A percentile compares a stretch with the other conserved stretches of the same genome.
These are phyloP conservation scores for Leuciscus idus DNA, from an alignment of 2,113 vertebrate species.

Conservation along the genomic window DNA sequence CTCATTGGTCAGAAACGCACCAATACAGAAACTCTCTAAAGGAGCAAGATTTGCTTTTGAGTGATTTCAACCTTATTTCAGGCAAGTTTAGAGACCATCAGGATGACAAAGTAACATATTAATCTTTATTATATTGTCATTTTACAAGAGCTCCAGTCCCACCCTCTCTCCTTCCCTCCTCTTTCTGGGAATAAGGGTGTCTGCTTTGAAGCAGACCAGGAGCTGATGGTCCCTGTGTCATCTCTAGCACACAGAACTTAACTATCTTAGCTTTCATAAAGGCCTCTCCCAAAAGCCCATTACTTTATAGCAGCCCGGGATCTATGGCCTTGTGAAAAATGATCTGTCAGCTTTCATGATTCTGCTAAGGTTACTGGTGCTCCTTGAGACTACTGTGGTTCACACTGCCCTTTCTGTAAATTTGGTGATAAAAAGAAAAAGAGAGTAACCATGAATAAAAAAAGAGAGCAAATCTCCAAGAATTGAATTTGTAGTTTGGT, in stretches of 20 bases:
- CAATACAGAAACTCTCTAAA: constrained; percentile 55
- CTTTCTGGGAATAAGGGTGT: constrained; percentile 75
- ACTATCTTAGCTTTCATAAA: constrained; percentile 85
- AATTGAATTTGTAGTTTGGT: constrained; percentile 51
- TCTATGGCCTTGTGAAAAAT: constrained; percentile 85
- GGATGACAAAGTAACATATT: constrained; percentile 80
- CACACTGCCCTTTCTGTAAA: constrained; percentile 66
- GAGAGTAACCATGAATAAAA: constrained; percentile 48
- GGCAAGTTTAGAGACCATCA: constrained; percentile 82
- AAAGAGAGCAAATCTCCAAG: constrained; percentile 36
- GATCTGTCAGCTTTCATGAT: constrained; percentile 85
- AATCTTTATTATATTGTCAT: constrained; percentile 85
- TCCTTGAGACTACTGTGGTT: constrained; percentile 73
- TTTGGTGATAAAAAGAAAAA: constrained; percentile 61
- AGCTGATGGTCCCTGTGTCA: constrained; percentile 74
- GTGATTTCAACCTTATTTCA: constrained; percentile 82
- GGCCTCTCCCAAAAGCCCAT: constrained; percentile 82
- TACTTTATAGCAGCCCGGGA: constrained; percentile 81
- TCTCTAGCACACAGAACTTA: constrained; percentile 81
- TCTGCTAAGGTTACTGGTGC: constrained; percentile 80
- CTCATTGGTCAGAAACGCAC: constrained; percentile 30
- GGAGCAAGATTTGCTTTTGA: constrained; percentile 76
- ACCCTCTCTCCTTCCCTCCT: constrained; percentile 60
- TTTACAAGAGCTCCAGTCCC: constrained; percentile 73
- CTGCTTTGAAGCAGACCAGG: constrained; percentile 73